Percentiles rank a stretch among this genome's conserved stretches.
These are phyloP conservation scores for Oncorhynchus masou DNA, from an alignment of 2,113 vertebrate species.

Conservation along the genomic window DNA sequence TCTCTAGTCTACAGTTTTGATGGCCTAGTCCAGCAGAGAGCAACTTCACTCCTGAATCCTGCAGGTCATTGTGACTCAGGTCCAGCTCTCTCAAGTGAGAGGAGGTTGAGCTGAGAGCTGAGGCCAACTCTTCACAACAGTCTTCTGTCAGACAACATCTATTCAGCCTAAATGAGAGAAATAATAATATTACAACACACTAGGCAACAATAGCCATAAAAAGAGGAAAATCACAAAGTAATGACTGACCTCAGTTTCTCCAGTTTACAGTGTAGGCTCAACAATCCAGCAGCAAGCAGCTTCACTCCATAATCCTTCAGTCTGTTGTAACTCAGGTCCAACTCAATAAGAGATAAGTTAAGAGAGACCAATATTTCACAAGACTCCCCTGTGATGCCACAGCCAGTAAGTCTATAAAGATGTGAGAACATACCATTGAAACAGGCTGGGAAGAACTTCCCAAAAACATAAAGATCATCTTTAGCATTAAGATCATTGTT, in stretches of 20 bases:
- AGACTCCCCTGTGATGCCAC: slow-evolving; percentile 16
- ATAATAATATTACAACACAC: too few species aligned
- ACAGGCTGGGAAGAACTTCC: too few species aligned
- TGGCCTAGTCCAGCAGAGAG: background rate
- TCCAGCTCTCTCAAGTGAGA: background rate
- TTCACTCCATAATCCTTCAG: slow-evolving; percentile 26
- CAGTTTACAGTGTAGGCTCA: slow-evolving; percentile 9
- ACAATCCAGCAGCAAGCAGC: slow-evolving; percentile 27
- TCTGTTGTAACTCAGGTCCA: slow-evolving; percentile 45
- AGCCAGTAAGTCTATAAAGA: background rate
- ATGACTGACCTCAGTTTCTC: slow-evolving; percentile 22
- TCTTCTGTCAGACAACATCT: background rate
- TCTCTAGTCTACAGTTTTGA: background rate
- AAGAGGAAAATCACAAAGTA: too few species aligned
- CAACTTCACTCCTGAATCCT: slow-evolving; percentile 1
- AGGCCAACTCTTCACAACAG: background rate
- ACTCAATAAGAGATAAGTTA: slow-evolving; percentile 10
- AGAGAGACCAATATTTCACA: slow-evolving; percentile 24
- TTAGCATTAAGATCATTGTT: too few species aligned
- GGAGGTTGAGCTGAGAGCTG: background rate
- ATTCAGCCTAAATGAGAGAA: background rate
- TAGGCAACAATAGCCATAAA: too few species aligned
- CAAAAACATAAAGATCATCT: too few species aligned
- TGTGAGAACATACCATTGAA: too few species aligned
- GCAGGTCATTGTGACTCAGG: background rate